Percentiles rank a stretch among this genome's conserved stretches.
These are phyloP conservation scores for Drosophila subobscura DNA, from an alignment of 1,140 invertebrate species.

Conservation along the genomic window DNA sequence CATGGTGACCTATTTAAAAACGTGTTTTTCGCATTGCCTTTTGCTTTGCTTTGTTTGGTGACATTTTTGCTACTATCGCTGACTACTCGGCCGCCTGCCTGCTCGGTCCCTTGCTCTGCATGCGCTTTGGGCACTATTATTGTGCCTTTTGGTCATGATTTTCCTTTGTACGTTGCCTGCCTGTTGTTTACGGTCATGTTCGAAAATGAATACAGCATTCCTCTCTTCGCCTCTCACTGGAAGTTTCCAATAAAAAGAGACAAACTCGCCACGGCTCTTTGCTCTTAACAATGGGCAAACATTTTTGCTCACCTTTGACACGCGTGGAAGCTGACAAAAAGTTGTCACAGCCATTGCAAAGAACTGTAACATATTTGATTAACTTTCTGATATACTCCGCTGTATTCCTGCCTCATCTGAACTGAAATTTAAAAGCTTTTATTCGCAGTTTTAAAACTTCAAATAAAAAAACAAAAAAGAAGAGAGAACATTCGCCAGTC, in stretches of 20 bases:
- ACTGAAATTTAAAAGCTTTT: neutral
- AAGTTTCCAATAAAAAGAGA: slow-evolving; percentile 48
- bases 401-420: neutral
- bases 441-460: slow-evolving; percentile 8
- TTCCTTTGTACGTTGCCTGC: slow-evolving; percentile 18
- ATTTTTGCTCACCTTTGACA: no score
- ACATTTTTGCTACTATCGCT: slow-evolving; percentile 50
- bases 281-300: slow-evolving; percentile 11
- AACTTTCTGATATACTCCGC: neutral
- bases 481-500: neutral
- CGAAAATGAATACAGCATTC: slow-evolving; percentile 36
- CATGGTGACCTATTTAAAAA: slow-evolving; percentile 49
- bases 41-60: slow-evolving; percentile 7
- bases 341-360: no score
- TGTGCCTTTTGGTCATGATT: slow-evolving; percentile 56
- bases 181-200: slow-evolving; percentile 54
- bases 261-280: neutral
- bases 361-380: neutral
- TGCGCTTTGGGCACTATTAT: slow-evolving; percentile 43
- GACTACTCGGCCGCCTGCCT: slow-evolving; percentile 18
- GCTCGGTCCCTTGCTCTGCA: slow-evolving; percentile 13
- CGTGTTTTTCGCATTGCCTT: slow-evolving; percentile 5
- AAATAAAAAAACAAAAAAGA: neutral
- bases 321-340: no score
- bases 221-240: slow-evolving; percentile 45